Evolutionary conservation across 2,888 invertebrate genomes (phyloP), one percentile per base, ranked within the genome.

Genomic region (Embidobia sp.): DNA sequence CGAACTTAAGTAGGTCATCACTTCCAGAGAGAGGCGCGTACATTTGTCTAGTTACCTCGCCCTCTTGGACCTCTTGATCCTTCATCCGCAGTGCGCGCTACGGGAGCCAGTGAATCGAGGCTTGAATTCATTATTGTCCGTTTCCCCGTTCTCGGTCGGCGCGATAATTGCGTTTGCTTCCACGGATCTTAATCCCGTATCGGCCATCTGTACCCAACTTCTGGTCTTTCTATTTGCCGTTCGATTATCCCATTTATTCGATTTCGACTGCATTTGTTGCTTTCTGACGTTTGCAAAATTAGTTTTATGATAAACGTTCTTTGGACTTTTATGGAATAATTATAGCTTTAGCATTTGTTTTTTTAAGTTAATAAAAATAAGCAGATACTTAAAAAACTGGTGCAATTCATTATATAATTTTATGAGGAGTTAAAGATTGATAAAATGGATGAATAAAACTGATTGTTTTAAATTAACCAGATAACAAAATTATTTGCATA

Each of bases 101-200:
- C 46, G 29, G 33, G 33, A 42, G 66, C 46, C 55, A 75, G 48
- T 78, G 72, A 72, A 78, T 77, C 80, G 78, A 79, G 77, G 78
- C 81, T 82, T 78, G 80, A 82, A 84, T 83, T 81, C 81, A 81
- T 82, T 83, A 81, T 81, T 83, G 82, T 78, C 78, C 80, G 74
- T 77, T 79, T 81, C 77, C 67, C 67, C 79, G 35, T 72, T 61
- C 61, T 74, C 64, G 53, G 37, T 31, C 13, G 40, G 40, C 29
- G 51, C 37, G 44, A 70, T 80, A 80, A 82, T 82, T 83, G 64
- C 80, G 59, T 66, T 81, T 67, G 61, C 72, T 51, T 31, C 53
- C 67, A 59, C 63, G 76, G 64, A n/a, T 51, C 69, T 70, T 74
- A 79, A 82, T 82, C 78, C 76, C 31, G 29, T 55, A 37, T 73